Conservation (phyloP, 1,140 invertebrate genomes). For the Drosophila grimshawi region DNA sequence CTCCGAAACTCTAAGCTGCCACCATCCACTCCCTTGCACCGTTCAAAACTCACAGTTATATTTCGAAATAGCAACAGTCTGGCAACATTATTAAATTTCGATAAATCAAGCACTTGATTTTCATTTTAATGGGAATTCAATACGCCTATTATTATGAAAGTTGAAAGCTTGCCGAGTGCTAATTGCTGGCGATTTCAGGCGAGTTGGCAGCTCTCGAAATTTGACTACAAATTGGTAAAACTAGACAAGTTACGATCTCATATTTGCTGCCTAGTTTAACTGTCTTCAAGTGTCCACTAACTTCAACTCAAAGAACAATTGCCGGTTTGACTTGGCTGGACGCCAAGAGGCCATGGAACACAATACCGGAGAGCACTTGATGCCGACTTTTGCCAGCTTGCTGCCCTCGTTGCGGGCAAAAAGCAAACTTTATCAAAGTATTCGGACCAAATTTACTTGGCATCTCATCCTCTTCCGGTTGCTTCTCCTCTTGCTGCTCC, state of each 20-base stretch:
- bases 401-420: slow-evolving; percentile 33
- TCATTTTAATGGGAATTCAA: slow-evolving; percentile 54
- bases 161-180: slow-evolving; percentile 43
- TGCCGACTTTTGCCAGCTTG: slow-evolving; percentile 37
- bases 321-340: slow-evolving; percentile 7
- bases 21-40: background rate
- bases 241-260: slow-evolving; percentile 47
- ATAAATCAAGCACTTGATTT: slow-evolving; percentile 52
- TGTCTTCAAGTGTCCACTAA: slow-evolving; percentile 38
- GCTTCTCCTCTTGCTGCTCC: background rate
- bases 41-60: too few species aligned
- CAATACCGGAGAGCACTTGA: slow-evolving; percentile 52
- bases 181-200: slow-evolving; percentile 24
- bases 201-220: slow-evolving; percentile 1
- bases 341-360: slow-evolving; percentile 44
- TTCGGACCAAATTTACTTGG: slow-evolving; percentile 67
- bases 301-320: slow-evolving; percentile 39
- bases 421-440: slow-evolving; percentile 63
- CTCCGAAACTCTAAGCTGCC: background rate
- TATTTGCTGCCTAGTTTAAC: slow-evolving; percentile 52
- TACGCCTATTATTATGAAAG: slow-evolving; percentile 60
- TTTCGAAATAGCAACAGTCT: slow-evolving; percentile 3
- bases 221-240: slow-evolving; percentile 13
- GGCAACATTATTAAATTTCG: slow-evolving; percentile 58
- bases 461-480: slow-evolving; percentile 33